phyloP scores from a whole-genome alignment of 35 echinoderm and acorn worm species.

The Apostichopus japonicus region DNA sequence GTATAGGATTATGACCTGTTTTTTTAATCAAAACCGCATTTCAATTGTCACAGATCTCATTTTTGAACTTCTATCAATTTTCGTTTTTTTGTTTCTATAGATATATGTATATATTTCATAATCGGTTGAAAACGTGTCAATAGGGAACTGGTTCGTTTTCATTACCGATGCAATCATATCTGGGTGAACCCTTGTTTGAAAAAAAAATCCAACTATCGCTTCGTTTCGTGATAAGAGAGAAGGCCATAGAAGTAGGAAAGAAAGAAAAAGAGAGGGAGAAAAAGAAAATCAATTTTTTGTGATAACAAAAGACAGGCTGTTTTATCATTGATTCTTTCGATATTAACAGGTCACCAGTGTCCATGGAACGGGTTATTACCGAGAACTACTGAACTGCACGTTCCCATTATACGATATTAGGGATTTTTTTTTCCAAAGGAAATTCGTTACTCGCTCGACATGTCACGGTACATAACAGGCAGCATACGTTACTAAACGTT shows the following conservation, averaged over 20 bases:
- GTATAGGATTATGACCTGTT: slow-evolving; percentile 44
- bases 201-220: background rate
- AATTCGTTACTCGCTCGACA: slow-evolving; percentile 37
- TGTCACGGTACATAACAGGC: background rate
- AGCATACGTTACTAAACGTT: slow-evolving; percentile 17
- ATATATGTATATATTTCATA: background rate
- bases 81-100: background rate
- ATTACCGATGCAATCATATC: slow-evolving; percentile 22
- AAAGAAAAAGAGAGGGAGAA: background rate
- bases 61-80: background rate
- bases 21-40: slow-evolving; percentile 34
- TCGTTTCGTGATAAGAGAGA: background rate
- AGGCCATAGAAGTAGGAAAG: background rate
- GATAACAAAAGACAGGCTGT: slow-evolving; percentile 28
- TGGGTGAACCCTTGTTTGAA: slow-evolving; percentile 33
- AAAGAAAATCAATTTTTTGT: slow-evolving; percentile 42
- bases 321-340: slow-evolving; percentile 34
- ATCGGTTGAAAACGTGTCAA: background rate
- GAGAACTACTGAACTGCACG: slow-evolving; percentile 25
- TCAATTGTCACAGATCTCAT: background rate
- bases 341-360: slow-evolving; percentile 43
- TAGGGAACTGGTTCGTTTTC: slow-evolving; percentile 23
- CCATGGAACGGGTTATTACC: slow-evolving; percentile 6
- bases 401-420: slow-evolving; percentile 19
- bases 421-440: background rate